Evolutionary conservation across 2,113 vertebrate species (phyloP).

Genomic region (Pristiophorus japonicus): DNA sequence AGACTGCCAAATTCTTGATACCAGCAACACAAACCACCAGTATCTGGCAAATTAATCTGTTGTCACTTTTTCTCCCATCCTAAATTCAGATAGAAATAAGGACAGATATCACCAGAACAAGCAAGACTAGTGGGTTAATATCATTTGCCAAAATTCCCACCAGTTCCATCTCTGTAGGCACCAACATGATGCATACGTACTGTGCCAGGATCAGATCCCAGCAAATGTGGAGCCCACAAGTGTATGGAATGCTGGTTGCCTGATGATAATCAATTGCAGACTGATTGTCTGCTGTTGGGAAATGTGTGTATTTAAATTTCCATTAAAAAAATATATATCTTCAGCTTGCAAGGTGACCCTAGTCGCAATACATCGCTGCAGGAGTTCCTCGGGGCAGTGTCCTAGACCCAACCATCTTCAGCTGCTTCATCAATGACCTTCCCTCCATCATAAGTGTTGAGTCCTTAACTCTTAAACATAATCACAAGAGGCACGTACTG

Average conservation of each 20-base stretch:
- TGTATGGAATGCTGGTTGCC: not conserved
- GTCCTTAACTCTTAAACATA: too few relatives aligned
- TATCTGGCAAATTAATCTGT: not conserved
- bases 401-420: too few relatives aligned
- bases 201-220: not conserved
- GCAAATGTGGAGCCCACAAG: not conserved
- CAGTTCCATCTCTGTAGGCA: not conserved
- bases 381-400: too few relatives aligned
- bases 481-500: too few relatives aligned
- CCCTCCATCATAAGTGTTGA: too few relatives aligned
- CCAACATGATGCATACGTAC: not conserved
- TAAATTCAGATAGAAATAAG: not conserved
- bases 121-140: not conserved
- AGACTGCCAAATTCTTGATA: not conserved
- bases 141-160: not conserved
- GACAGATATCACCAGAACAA: not conserved
- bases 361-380: too few relatives aligned
- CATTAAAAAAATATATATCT: not conserved
- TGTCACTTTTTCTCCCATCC: not conserved
- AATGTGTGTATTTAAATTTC: not conserved
- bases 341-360: not conserved
- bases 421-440: too few relatives aligned
- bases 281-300: not conserved
- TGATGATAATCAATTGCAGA: not conserved
- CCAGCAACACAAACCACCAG: not conserved